These are phyloP conservation scores for Dasypolia templi DNA, from an alignment of 2,888 invertebrate genomes.

Conservation along the genomic window DNA sequence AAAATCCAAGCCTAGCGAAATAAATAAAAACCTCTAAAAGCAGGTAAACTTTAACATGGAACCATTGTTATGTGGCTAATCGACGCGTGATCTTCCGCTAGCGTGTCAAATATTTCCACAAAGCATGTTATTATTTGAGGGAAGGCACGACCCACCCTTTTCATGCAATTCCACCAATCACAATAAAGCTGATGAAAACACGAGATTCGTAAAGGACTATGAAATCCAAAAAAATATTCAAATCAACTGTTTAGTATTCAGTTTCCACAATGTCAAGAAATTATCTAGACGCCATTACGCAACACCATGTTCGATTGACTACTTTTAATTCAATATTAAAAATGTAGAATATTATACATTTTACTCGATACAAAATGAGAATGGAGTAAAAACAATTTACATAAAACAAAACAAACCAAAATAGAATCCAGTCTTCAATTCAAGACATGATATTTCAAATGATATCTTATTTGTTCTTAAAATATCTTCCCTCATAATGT, in stretches of 20 bases:
- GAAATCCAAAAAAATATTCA: constrained; percentile 54
- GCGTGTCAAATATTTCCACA: constrained; percentile 66
- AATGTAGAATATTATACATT: background rate
- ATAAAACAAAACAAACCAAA: background rate
- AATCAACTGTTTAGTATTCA: constrained; percentile 23
- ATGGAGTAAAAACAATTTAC: background rate
- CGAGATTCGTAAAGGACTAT: constrained; percentile 59
- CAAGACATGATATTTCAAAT: constrained; percentile 25
- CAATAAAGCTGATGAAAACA: constrained; percentile 60
- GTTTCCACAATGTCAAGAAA: constrained; percentile 8
- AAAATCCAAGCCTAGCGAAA: background rate
- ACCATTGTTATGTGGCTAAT: constrained; percentile 64
- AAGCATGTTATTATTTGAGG: constrained; percentile 62
- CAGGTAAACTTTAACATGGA: constrained; percentile 40
- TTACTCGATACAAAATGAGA: background rate
- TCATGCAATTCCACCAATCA: constrained; percentile 66
- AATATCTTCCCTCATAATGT: constrained; percentile 12
- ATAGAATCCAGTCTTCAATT: constrained; percentile 16
- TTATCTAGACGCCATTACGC: constrained; percentile 7
- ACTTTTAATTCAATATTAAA: background rate
- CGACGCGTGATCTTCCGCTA: constrained; percentile 59
- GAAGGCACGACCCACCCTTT: constrained; percentile 61
- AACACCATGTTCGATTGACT: background rate
- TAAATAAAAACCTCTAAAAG: constrained; percentile 25
- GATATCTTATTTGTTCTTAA: constrained; percentile 25